Conservation (phyloP, 2,113 vertebrate genomes). For the Cnemophilus loriae region DNA sequence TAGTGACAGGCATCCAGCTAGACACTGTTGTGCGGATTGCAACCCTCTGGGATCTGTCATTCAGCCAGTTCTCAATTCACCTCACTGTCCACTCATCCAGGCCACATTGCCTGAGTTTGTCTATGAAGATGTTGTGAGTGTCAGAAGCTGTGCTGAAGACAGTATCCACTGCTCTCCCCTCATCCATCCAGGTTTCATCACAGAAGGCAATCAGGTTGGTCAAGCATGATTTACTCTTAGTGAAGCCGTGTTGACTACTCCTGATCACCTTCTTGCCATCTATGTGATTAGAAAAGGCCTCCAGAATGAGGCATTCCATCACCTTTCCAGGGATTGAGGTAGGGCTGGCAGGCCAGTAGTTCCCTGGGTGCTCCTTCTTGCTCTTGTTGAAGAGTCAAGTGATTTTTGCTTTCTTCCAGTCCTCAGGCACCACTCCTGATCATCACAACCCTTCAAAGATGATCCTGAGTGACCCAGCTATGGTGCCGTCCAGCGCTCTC, state of each 20-base stretch:
- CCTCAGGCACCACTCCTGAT: not conserved
- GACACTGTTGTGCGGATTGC: not conserved
- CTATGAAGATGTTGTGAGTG: not conserved
- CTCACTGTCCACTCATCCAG: not conserved
- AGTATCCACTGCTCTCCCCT: not conserved
- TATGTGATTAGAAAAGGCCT: not conserved
- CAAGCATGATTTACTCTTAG: not conserved
- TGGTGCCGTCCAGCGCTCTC: not conserved
- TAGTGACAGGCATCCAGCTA: not conserved
- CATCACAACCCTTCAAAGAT: not conserved
- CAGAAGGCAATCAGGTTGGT: not conserved
- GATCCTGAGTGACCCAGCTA: rapidly evolving
- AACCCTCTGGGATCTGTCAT: not conserved
- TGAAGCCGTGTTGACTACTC: not conserved
- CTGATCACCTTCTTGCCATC: not conserved
- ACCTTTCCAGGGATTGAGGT: not conserved
- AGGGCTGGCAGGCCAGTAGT: not conserved
- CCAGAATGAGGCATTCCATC: not conserved
- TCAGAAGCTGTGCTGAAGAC: not conserved
- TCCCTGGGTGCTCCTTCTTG: not conserved
- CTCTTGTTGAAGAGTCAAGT: not conserved
- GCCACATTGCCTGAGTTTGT: not conserved
- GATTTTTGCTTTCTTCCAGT: not conserved
- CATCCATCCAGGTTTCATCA: not conserved
- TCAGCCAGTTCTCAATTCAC: not conserved